phyloP scores from a whole-genome alignment of 2,797 vertebrate genomes.

The Lepilemur septentrionalis region DNA sequence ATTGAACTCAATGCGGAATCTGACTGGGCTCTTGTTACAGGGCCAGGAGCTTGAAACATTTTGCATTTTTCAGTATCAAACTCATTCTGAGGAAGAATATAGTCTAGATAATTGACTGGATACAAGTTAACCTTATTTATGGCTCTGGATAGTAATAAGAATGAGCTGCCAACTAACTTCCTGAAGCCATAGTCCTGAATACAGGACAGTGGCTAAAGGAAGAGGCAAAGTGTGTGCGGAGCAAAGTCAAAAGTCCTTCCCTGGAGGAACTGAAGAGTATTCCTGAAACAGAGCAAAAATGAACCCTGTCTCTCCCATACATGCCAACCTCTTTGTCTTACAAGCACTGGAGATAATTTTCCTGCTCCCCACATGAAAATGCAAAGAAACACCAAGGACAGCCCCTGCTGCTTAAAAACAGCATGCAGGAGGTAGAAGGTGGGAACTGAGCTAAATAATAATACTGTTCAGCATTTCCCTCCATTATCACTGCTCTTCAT shows the following conservation, averaged over 20 bases:
- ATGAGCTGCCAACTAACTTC: constrained; percentile 13
- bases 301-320: neutral
- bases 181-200: neutral
- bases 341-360: neutral
- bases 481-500: neutral
- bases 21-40: neutral
- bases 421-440: neutral
- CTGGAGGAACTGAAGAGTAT: neutral
- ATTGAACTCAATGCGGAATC: neutral
- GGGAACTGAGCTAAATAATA: neutral
- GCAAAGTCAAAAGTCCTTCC: neutral
- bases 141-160: constrained; percentile 11
- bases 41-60: constrained; percentile 29
- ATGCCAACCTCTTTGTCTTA: constrained; percentile 2
- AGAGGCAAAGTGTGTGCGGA: neutral
- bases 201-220: neutral
- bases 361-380: neutral
- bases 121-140: constrained; percentile 55
- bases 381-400: neutral
- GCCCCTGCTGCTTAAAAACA: neutral
- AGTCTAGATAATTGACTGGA: constrained; percentile 50
- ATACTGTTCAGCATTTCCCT: neutral
- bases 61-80: constrained; percentile 35
- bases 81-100: constrained; percentile 42
- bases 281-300: constrained; percentile 30